phyloP scores from a whole-genome alignment of 37 sponge, comb jelly and placozoan species.

The Ephydatia muelleri region DNA sequence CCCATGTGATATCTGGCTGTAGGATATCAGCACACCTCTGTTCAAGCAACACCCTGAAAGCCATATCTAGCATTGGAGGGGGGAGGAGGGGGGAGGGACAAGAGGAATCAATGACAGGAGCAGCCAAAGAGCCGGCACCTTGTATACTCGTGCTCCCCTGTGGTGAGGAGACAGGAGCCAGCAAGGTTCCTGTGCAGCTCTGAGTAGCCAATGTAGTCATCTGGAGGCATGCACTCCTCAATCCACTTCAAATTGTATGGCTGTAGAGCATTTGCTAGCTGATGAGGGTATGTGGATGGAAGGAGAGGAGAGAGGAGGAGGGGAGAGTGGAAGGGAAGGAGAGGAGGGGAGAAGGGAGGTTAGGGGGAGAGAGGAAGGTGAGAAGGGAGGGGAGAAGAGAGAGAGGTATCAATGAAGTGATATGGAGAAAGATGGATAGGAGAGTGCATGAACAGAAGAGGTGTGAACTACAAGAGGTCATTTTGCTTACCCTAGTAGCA shows the following conservation, averaged over 20 bases:
- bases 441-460: neutral
- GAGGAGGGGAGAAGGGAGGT: too few species aligned
- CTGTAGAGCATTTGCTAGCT: constrained; percentile 68
- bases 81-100: neutral
- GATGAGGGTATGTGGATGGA: neutral
- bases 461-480: neutral
- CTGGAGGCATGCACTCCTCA: constrained; percentile 83
- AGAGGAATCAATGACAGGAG: neutral
- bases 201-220: constrained; percentile 79
- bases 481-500: constrained; percentile 57
- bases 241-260: constrained; percentile 82
- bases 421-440: neutral
- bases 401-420: too few species aligned
- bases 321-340: too few species aligned
- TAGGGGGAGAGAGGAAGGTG: too few species aligned
- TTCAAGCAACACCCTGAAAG: constrained; percentile 64
- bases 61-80: constrained; percentile 56
- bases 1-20: constrained; percentile 91
- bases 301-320: neutral
- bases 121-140: constrained; percentile 18
- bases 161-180: constrained; percentile 67
- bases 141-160: constrained; percentile 91
- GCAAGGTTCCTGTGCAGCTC: constrained; percentile 52
- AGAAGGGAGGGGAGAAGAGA: too few species aligned
- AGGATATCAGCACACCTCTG: constrained; percentile 73